Evolutionary conservation across 2,888 invertebrate genomes (phyloP), one percentile per base, ranked within the genome.

Genomic region (Orthosia gothica): DNA sequence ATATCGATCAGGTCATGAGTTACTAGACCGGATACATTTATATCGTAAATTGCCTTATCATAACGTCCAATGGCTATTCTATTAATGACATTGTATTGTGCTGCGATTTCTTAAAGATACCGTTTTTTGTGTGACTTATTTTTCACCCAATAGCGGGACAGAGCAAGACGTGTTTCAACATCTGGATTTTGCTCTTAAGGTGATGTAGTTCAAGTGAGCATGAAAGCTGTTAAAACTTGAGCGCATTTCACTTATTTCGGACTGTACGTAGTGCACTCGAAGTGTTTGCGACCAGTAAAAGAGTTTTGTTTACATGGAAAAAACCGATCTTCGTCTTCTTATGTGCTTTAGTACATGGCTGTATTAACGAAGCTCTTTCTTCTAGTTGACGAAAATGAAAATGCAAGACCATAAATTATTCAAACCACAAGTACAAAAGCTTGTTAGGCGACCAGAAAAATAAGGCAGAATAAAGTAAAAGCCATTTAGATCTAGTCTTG

Each of bases 1-100:
- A 32, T 74, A 83, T 68, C 76, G 83, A 67, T 69, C 76, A 64
- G 83, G 86, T 87, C 85, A 82, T 79, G 81, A 65, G 74, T 89
- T 84, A 88, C 82, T 86, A 82, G 88, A 83, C 74, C 89, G 88
- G 86, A 88, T 81, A 75, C 80, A 79, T 79, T 84, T 70, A 74
- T 70, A 79, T 71, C 70, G 50, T 67, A 71, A 78, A 84, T 84
- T 71, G 74, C 72, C 64, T 70, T 77, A 81, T 74, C 68, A 76
- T 79, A 79, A 54, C 68, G 55, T 76, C 32, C 62, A 78, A 85
- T 82, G 57, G 70, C n/a, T 74, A 71, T 81, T 80, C 70, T 77
- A 81, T 84, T 68, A 68, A 72, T 80, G 55, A 69, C 45, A 74
- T 83, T 76, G 76, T 74, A 70, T 68, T 85, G 73, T 83, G 61